Evolutionary conservation across 2,797 vertebrate genomes (phyloP).

Genomic region (Spea hammondii): DNA sequence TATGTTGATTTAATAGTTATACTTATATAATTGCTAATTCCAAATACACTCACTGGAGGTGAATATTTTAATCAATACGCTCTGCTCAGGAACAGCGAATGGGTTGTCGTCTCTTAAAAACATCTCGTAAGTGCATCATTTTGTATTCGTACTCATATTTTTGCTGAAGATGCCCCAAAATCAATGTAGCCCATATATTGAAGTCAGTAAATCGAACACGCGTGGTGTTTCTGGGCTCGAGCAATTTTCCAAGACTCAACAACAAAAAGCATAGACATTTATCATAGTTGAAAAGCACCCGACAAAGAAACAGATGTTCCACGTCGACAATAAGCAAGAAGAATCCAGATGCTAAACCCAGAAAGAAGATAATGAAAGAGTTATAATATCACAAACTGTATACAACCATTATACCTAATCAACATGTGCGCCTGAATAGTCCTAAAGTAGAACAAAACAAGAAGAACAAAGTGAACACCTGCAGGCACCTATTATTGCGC

Average conservation of each 20-base stretch:
- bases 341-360: conserved; percentile 41
- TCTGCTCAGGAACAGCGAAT: conserved; percentile 17
- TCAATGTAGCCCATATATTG: conserved; percentile 1
- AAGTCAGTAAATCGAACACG: conserved; percentile 16
- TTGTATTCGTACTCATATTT: background rate
- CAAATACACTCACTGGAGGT: background rate
- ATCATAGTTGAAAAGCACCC: conserved; percentile 15
- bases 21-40: too few species aligned
- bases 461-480: background rate
- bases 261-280: conserved; percentile 27
- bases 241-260: background rate
- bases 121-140: conserved; percentile 1
- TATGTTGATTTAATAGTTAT: too few species aligned
- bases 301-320: conserved; percentile 40
- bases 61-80: conserved; percentile 25
- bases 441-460: conserved; percentile 8
- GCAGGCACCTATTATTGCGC: conserved; percentile 15
- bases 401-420: conserved; percentile 29
- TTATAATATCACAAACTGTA: conserved; percentile 22
- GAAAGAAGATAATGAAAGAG: conserved; percentile 34
- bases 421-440: conserved; percentile 21
- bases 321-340: conserved; percentile 29
- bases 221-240: background rate
- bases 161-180: background rate
- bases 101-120: conserved; percentile 1